Evolutionary conservation across 92 coral and sea anemone genomes (phyloP).

Genomic region (Phenganax subtilis): DNA sequence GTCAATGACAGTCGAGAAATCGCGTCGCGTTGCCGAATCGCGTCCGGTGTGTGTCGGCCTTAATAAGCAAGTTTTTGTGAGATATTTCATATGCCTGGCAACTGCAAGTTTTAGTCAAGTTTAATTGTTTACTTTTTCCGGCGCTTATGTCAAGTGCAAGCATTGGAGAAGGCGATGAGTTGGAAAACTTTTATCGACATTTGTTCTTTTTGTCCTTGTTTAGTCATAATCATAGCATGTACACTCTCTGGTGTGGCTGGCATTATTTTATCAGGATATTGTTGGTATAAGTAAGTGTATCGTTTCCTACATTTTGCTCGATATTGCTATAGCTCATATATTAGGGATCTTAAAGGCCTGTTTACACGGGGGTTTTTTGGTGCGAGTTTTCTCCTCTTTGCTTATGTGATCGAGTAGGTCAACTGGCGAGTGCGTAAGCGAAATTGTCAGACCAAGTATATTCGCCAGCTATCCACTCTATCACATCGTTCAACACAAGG

Average conservation of each 20-base stretch:
- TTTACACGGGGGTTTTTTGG: too few species aligned
- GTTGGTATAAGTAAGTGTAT: conserved; percentile 94
- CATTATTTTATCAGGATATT: conserved; percentile 94
- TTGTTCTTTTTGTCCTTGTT: conserved; percentile 35
- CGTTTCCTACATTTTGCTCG: neutral
- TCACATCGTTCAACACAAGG: too few species aligned
- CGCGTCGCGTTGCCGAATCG: too few species aligned
- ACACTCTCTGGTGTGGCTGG: conserved; percentile 98
- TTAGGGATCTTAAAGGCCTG: too few species aligned
- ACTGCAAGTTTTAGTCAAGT: neutral
- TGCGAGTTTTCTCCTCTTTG: too few species aligned
- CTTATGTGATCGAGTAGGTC: too few species aligned
- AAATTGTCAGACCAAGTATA: too few species aligned
- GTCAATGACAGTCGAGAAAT: too few species aligned
- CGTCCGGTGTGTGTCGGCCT: neutral
- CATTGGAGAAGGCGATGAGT: conserved; percentile 3
- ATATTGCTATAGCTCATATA: neutral
- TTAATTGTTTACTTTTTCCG: conserved; percentile 8
- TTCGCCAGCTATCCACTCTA: too few species aligned
- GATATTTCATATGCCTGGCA: conserved; percentile 8
- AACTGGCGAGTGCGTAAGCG: too few species aligned
- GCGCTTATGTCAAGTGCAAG: neutral
- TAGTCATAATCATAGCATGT: conserved; percentile 92
- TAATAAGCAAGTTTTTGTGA: conserved; percentile 5
- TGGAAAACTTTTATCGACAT: conserved; percentile 2